phyloP scores from a whole-genome alignment of 2,888 invertebrate species.

The Drosophila nr. perissopoda region DNA sequence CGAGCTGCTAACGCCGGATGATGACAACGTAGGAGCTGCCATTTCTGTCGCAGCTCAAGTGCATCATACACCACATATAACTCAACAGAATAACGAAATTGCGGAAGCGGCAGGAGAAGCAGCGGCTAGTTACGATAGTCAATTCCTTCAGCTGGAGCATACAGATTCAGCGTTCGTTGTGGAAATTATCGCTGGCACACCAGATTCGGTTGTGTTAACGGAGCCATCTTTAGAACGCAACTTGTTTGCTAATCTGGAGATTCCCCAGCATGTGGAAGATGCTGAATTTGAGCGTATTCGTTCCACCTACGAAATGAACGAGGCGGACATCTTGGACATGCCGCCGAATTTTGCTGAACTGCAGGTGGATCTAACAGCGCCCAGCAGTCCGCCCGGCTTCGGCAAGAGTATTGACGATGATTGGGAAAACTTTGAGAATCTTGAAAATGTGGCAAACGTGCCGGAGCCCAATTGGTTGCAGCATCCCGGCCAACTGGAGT shows the following conservation, averaged over 20 bases:
- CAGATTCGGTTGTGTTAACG: slow-evolving; percentile 34
- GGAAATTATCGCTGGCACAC: slow-evolving; percentile 68
- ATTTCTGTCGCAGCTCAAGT: slow-evolving; percentile 66
- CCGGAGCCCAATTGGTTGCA: slow-evolving; percentile 54
- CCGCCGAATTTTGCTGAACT: slow-evolving; percentile 37
- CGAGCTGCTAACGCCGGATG: slow-evolving; percentile 66
- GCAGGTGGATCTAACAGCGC: slow-evolving; percentile 17
- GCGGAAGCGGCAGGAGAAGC: background rate
- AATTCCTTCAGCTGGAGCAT: slow-evolving; percentile 31
- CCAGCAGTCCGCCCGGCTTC: slow-evolving; percentile 66
- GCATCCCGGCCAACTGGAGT: slow-evolving; percentile 46
- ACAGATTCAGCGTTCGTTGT: slow-evolving; percentile 56
- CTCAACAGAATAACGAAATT: background rate
- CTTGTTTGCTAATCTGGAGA: slow-evolving; percentile 61
- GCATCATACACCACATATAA: slow-evolving; percentile 31
- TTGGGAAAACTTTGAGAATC: slow-evolving; percentile 74
- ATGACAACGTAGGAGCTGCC: slow-evolving; percentile 50
- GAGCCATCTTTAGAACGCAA: slow-evolving; percentile 16
- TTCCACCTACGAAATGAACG: slow-evolving; percentile 74
- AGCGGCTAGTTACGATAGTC: background rate
- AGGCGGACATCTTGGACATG: slow-evolving; percentile 73
- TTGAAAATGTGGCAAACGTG: slow-evolving; percentile 45
- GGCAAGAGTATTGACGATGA: slow-evolving; percentile 81
- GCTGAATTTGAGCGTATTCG: slow-evolving; percentile 70
- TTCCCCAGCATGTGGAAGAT: slow-evolving; percentile 43